Evolutionary conservation across 2,888 invertebrate species (phyloP).

Genomic region (Oligia latruncula): DNA sequence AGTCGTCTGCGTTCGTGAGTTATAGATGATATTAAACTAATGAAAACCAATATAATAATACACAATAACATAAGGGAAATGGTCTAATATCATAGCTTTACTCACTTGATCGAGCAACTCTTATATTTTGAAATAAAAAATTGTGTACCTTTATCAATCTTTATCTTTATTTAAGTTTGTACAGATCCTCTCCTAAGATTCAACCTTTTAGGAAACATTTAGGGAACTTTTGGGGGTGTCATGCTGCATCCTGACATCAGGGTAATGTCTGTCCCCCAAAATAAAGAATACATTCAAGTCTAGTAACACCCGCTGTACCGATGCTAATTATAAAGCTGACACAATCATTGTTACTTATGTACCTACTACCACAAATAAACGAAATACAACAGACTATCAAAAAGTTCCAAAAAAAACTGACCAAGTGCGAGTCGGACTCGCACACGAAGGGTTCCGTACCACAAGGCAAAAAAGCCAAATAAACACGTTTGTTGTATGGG

Average conservation of each 20-base stretch:
- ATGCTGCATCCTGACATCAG: not conserved
- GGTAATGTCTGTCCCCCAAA: not conserved
- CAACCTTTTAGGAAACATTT: not conserved
- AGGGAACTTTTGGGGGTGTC: too few species aligned
- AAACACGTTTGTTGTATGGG: too few species aligned
- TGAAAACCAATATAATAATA: conserved; percentile 65
- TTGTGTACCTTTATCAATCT: not conserved
- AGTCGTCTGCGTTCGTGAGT: conserved; percentile 79
- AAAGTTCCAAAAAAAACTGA: too few species aligned
- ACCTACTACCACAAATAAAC: not conserved
- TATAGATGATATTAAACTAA: conserved; percentile 69
- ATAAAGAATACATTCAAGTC: not conserved
- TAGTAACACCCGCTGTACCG: not conserved
- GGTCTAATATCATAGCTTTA: conserved; percentile 60
- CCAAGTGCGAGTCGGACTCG: too few species aligned
- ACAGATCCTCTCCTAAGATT: not conserved
- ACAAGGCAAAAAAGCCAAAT: too few species aligned
- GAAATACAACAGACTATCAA: too few species aligned
- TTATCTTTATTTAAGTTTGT: not conserved
- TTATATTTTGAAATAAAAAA: not conserved
- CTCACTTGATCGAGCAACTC: conserved; percentile 19
- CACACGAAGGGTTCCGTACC: too few species aligned
- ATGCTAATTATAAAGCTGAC: not conserved
- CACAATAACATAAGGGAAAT: conserved; percentile 57
- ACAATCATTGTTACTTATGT: not conserved